Evolutionary conservation across 2,888 invertebrate species (phyloP).

Genomic region (Idaea aversata): DNA sequence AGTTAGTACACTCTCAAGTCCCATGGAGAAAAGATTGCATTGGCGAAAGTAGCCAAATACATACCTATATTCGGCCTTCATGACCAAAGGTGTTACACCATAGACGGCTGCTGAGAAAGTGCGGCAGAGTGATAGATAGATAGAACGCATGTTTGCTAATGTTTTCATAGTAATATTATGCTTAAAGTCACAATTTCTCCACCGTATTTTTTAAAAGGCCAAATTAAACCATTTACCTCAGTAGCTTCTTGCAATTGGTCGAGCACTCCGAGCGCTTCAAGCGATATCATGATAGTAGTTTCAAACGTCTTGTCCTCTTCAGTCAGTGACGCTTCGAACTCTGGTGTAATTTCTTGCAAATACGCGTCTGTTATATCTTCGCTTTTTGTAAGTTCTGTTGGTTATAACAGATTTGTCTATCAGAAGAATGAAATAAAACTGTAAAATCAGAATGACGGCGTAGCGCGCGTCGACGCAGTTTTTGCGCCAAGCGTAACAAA

Average conservation of each 20-base stretch:
- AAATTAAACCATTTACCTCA: constrained; percentile 76
- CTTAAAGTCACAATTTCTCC: too few species aligned
- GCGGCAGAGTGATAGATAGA: too few species aligned
- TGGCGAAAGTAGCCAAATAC: too few species aligned
- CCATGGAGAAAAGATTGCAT: too few species aligned
- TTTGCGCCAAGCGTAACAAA: neutral
- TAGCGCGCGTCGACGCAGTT: neutral
- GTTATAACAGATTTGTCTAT: constrained; percentile 3
- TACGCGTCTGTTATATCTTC: constrained; percentile 71
- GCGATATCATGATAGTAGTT: constrained; percentile 85
- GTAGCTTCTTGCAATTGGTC: constrained; percentile 92
- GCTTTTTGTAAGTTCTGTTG: constrained; percentile 63
- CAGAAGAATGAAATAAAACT: neutral
- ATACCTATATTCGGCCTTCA: too few species aligned
- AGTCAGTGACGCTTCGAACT: constrained; percentile 66
- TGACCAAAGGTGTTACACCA: too few species aligned
- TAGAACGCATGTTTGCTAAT: too few species aligned
- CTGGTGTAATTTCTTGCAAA: constrained; percentile 70
- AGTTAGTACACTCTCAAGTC: too few species aligned
- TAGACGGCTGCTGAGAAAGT: too few species aligned
- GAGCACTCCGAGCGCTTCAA: constrained; percentile 91
- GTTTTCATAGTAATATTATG: too few species aligned
- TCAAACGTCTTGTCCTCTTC: constrained; percentile 73
- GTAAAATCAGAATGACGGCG: neutral
- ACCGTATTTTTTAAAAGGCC: too few species aligned